Base-by-base conservation (phyloP, 1,140 invertebrate genomes). In the Heliconius nattereri region DNA sequence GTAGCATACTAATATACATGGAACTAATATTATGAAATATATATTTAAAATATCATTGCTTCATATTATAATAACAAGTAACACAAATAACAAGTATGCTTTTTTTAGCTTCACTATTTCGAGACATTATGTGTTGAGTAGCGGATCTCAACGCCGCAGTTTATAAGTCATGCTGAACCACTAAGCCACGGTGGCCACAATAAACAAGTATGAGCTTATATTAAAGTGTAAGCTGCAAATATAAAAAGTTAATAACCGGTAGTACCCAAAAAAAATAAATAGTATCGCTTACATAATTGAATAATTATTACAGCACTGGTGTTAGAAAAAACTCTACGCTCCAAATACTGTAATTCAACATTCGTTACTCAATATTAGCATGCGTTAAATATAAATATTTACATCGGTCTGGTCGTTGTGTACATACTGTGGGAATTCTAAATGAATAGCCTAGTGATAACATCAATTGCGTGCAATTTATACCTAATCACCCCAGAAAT, bases 371-470 rank as follows among this genome's bases (percentile, higher is more conserved):
- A 76, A 29, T 66, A 66, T 76, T 76, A 40, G 23, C n/a, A 16
- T 26, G 32, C 11, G 75, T 76, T 66, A 76, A 66, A 76, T 35
- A 76, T 37, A 76, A 76, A 76, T 66, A 70, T 52, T 76, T 60
- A 37, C 49, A 60, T 37, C 75, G 35, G 23, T 76, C 60, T 26
- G 54, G n/a, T 13, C 32, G 45, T 76, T 76, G 54, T 76, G 75
- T 66, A 40, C 23, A 66, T 29, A 66, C 57, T 45, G 54, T 37
- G 75, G 37, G 60, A 76, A 66, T 76, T 60, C 75, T 37, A 76
- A 66, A 76, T 76, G 75, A 66, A 76, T 66, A 13, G 32, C 75
- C 54, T 13, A 32, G 37, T 70, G 75, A 76, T 76, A 76, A 76
- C 75, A 76, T 66, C 75, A 76, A 66, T 66, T 66, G 19, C 40